Evolutionary conservation across 2,888 invertebrate species (phyloP).

Genomic region (Hydraecia micacea): DNA sequence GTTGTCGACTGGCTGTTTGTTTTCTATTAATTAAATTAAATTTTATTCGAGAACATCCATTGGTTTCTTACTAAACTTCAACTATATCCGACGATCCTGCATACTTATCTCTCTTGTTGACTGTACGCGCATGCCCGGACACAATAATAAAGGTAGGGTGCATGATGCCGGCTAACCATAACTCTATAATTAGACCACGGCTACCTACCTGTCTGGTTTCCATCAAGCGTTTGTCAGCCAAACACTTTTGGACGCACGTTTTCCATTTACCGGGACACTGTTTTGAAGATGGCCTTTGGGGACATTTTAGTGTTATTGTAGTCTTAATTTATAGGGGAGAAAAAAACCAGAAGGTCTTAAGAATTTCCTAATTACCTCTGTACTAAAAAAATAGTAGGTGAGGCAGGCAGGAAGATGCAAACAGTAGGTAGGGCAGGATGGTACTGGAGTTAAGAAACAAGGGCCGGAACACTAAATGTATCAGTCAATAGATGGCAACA

Average conservation of each 20-base stretch:
- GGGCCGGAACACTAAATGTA: slow-evolving; percentile 18
- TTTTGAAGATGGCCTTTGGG: slow-evolving; percentile 19
- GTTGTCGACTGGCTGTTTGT: no score
- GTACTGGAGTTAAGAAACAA: slow-evolving; percentile 1
- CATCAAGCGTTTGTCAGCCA: slow-evolving; percentile 64
- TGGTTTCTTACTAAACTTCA: no score
- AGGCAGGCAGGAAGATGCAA: slow-evolving; percentile 9
- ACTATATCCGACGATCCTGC: no score
- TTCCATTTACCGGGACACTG: slow-evolving; percentile 19
- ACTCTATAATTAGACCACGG: slow-evolving; percentile 70
- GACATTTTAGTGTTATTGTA: slow-evolving; percentile 33
- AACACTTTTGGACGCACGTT: slow-evolving; percentile 49
- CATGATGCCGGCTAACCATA: slow-evolving; percentile 46
- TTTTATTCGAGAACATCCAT: no score
- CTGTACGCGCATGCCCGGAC: slow-evolving; percentile 30
- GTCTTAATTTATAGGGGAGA: neutral
- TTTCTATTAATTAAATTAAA: no score
- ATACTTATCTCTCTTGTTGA: no score
- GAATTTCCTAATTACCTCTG: no score
- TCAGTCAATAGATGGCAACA: neutral
- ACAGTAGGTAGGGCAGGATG: slow-evolving; percentile 29
- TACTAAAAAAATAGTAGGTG: neutral
- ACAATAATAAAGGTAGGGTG: slow-evolving; percentile 57
- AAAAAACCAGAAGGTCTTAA: no score
- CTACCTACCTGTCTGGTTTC: slow-evolving; percentile 75